phyloP scores from a whole-genome alignment of 1,140 invertebrate species.

The Hylaeus volcanicus region DNA sequence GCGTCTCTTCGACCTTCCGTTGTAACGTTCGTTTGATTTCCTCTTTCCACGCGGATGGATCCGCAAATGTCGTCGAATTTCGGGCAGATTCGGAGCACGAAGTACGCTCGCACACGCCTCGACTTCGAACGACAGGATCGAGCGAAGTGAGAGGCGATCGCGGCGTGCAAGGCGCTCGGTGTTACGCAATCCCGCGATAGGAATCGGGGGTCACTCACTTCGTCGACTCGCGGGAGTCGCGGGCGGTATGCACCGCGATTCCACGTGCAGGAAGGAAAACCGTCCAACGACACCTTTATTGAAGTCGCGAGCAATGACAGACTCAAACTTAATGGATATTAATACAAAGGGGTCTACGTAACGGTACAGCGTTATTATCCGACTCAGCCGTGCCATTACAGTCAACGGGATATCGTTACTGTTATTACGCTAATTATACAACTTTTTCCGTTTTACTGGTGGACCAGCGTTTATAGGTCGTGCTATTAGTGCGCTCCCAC shows the following conservation, averaged over 20 bases:
- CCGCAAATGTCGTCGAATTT: neutral
- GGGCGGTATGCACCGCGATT: slow-evolving; percentile 39
- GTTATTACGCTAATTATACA: slow-evolving; percentile 2
- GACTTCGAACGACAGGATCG: slow-evolving; percentile 18
- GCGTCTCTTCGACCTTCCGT: too few species aligned
- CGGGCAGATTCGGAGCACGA: neutral
- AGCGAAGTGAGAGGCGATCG: slow-evolving; percentile 57
- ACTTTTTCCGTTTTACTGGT: neutral
- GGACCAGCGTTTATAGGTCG: neutral
- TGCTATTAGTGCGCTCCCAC: neutral
- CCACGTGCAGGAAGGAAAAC: slow-evolving; percentile 42
- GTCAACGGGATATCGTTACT: slow-evolving; percentile 2
- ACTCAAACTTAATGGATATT: neutral
- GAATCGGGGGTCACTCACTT: slow-evolving; percentile 57
- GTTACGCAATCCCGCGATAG: slow-evolving; percentile 55
- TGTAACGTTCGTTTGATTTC: too few species aligned
- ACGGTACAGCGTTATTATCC: neutral
- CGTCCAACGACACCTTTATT: slow-evolving; percentile 1
- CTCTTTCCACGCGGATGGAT: too few species aligned
- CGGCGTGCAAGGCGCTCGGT: slow-evolving; percentile 38
- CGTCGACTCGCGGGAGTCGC: slow-evolving; percentile 16
- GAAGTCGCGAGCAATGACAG: neutral
- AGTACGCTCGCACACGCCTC: neutral
- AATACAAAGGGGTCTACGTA: neutral
- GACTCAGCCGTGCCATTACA: neutral